Evolutionary conservation across 2,888 invertebrate species (phyloP), one percentile per base, ranked within the genome.

Genomic region (Luffia ferchaultella): DNA sequence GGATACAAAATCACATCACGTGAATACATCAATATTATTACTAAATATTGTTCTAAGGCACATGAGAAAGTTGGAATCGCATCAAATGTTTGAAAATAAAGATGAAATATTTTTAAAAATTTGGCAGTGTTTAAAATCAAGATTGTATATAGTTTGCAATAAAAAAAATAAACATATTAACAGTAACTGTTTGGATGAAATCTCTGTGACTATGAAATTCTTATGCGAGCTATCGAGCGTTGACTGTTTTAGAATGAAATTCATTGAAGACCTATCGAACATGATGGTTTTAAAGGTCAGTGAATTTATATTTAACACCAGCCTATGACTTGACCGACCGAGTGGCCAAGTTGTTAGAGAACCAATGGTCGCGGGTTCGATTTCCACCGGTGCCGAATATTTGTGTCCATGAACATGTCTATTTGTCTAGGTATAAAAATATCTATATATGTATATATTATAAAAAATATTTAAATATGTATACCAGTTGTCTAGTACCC

Each of bases 21-120:
- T 80, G 0, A 75, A 74, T 41, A 62, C 73, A 0, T 73, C 82
- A 0, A 56, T 77, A 1, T 73, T 78, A 50, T 61, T 82, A 0
- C 51, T 83, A 17, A 80, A 67, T 46, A 64, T 76, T 0, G 57
- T 64, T 0, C 51, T 83, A 1, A 58, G 82, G 1, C 66, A 82
- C 49, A 60, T 70, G n/a, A 82, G 79, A 20, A 82, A 76, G 54
- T 56, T 83, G 1, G 78, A 79, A 54, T 55, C 66, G 0, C 76
- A 82, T 51, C 49, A 64, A 0, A 61, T 76, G 16, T 80, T 78
- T 56, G 55, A 68, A 46, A 62, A 70, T 16, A 77, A 68, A 56
- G 77, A 80, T 52, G 64, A 69, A 49, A 42, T 79, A 0, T 68
- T 73, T 50, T 45, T 62, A 2, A 58, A 68, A 61, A 73, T 78